Base-by-base conservation (phyloP, 2,888 invertebrate species). In the Diachrysia chrysitis region DNA sequence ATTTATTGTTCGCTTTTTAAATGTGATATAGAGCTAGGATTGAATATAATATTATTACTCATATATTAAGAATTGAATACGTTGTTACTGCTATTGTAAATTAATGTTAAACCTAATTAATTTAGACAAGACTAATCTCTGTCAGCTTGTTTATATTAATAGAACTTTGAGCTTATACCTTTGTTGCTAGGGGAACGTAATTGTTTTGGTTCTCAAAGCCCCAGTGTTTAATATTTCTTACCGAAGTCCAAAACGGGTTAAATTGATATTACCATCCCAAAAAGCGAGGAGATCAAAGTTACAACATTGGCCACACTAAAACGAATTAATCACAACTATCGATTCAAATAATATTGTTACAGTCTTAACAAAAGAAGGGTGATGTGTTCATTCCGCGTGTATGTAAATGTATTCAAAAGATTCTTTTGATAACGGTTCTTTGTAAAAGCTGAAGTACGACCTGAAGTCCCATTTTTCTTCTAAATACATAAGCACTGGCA, bases 401-500 rank as follows among this genome's bases (percentile, higher is more conserved):
- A 84, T 83, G 85, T 87, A 90, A 89, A 88, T 89, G 84, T 86
- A 77, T 82, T 84, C 76, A 78, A 84, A 83, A 85, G 88, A 89
- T 88, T 86, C 85, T 85, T 88, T 89, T 87, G 89, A 89, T 88
- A 91, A 85, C 83, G 79, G 76, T 83, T 87, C 82, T 89, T 90
- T 90, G 88, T 91, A 85, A 82, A 86, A 84, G 79, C 83, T 87
- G 85, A 89, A 84, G 86, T 84, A 89, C 86, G 86, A 87, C 84
- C 83, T 84, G 77, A 82, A 87, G 81, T 84, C 83, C 87, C 87
- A 90, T 91, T 93, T 92, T 90, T 90, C 89, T 89, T 85, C 84
- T 90, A 92, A 92, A 93, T 92, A 93, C 90, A 91, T 92, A 93
- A 94, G 92, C 89, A 90, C 85, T 85, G 88, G 90, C 90, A 93